phyloP scores from a whole-genome alignment of 2,888 invertebrate genomes.

The Melanotus villosus region DNA sequence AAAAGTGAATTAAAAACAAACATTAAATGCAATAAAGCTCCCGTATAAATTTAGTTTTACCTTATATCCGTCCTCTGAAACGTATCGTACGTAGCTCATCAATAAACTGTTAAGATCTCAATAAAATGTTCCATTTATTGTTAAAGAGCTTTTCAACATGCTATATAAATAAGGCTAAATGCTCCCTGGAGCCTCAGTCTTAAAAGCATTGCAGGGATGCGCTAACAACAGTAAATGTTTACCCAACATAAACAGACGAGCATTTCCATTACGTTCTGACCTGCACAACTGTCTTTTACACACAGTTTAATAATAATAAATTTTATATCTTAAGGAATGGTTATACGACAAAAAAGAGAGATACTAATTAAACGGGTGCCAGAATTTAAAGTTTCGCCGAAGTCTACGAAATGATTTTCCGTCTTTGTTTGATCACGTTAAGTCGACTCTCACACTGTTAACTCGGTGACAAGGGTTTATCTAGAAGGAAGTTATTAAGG shows the following conservation, averaged over 20 bases:
- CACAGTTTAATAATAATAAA: background rate
- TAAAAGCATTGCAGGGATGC: slow-evolving; percentile 28
- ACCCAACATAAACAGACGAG: background rate
- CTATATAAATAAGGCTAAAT: slow-evolving; percentile 31
- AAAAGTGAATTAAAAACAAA: too few species aligned
- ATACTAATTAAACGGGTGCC: background rate
- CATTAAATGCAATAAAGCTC: too few species aligned
- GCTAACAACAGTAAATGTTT: background rate
- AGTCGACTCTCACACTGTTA: slow-evolving; percentile 42
- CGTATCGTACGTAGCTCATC: too few species aligned
- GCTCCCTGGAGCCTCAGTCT: slow-evolving; percentile 27
- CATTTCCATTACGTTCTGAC: background rate
- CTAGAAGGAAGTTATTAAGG: slow-evolving; percentile 48
- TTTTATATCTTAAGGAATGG: background rate
- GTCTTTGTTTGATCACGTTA: slow-evolving; percentile 43
- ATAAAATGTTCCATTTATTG: slow-evolving; percentile 23
- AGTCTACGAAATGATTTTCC: background rate
- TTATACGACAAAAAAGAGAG: background rate
- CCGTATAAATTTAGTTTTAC: too few species aligned
- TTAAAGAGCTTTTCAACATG: slow-evolving; percentile 17
- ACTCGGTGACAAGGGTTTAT: slow-evolving; percentile 49
- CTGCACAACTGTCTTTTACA: background rate
- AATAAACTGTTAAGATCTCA: slow-evolving; percentile 8
- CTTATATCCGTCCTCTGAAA: too few species aligned
- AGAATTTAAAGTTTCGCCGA: background rate